These are phyloP conservation scores for Euspilapteryx auroguttella DNA, from an alignment of 2,888 invertebrate species.

Conservation along the genomic window DNA sequence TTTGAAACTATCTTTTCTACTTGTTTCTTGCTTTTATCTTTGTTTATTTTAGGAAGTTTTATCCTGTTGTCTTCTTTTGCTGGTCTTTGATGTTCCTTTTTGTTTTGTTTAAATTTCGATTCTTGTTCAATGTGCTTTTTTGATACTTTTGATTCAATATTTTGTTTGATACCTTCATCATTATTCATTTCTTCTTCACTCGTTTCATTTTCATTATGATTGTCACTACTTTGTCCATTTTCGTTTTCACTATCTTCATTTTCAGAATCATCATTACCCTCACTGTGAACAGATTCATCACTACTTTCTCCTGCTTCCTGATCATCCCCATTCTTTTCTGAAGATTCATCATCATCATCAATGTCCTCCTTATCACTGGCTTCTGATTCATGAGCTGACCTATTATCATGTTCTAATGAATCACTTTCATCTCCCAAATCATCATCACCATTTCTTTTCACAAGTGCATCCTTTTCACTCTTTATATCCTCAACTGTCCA, in stretches of 20 bases:
- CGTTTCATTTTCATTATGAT: slow-evolving; percentile 4
- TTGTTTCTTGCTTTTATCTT: slow-evolving; percentile 38
- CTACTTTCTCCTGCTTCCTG: slow-evolving; percentile 2
- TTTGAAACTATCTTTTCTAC: slow-evolving; percentile 32
- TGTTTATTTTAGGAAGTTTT: slow-evolving; percentile 18
- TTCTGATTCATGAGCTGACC: slow-evolving; percentile 7
- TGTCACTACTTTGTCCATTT: slow-evolving; percentile 2
- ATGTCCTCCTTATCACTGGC: slow-evolving; percentile 8
- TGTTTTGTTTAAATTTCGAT: slow-evolving; percentile 2
- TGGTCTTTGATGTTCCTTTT: slow-evolving; percentile 2
- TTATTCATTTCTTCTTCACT: slow-evolving; percentile 6
- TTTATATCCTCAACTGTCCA: slow-evolving; percentile 14
- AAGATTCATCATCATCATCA: slow-evolving; percentile 6
- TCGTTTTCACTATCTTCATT: slow-evolving; percentile 6
- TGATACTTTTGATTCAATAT: not conserved
- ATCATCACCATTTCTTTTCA: slow-evolving; percentile 12
- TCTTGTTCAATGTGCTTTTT: slow-evolving; percentile 5
- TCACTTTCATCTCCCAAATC: slow-evolving; percentile 8
- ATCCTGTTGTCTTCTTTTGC: slow-evolving; percentile 3
- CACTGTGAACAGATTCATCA: not conserved
- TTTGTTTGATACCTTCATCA: not conserved
- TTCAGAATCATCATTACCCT: slow-evolving; percentile 2
- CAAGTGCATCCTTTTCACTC: slow-evolving; percentile 1
- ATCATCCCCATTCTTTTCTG: slow-evolving; percentile 6
- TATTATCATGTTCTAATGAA: slow-evolving; percentile 7